Evolutionary conservation across 1,140 invertebrate species (phyloP), one percentile per base, ranked within the genome.

Genomic region (Megalopta genalis): DNA sequence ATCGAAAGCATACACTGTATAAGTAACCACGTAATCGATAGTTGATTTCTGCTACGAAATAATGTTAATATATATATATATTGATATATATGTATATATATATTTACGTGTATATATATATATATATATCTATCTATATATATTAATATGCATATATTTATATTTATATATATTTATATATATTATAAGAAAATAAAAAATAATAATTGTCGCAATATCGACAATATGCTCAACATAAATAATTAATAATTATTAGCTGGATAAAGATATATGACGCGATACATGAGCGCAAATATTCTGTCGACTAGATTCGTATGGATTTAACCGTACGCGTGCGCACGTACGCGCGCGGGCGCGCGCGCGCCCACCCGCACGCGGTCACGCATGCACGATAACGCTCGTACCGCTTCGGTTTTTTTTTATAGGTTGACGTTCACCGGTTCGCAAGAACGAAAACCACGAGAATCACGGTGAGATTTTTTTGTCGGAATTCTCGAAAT

Each of bases 261-360:
- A 84, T 84, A 87, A 79, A 85, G 84, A 88, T 60, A 88, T 60
- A 83, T 80, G 76, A 79, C 88, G 86, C 82, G 76, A 75, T 83
- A 74, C 85, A 80, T 73, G 83, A 87, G 87, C 88, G 88, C 87
- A 86, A 85, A 91, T 92, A 91, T 93, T 87, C 90, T 91, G 84
- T 91, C 91, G 92, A 93, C 92, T 93, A 93, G 92, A 92, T 93
- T 92, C 86, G 91, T 91, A 90, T 90, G 88, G 91, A 89, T 90
- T n/a, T 80, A 54, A 68, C 72, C 69, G 82, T 63, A 77, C 90
- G 88, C 49, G 49, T 65, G 78, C 68, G 77, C 90, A 88, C 32
- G 32, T 32, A 4, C 4, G 49, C 69, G 78, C 63, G 73, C 90
- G 88, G n/a, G n/a, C n/a, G n/a, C 90, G 88, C 49, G 49, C 65